Evolutionary conservation across 2,797 vertebrate species (phyloP).

Genomic region (Platyrinchus mystaceus): DNA sequence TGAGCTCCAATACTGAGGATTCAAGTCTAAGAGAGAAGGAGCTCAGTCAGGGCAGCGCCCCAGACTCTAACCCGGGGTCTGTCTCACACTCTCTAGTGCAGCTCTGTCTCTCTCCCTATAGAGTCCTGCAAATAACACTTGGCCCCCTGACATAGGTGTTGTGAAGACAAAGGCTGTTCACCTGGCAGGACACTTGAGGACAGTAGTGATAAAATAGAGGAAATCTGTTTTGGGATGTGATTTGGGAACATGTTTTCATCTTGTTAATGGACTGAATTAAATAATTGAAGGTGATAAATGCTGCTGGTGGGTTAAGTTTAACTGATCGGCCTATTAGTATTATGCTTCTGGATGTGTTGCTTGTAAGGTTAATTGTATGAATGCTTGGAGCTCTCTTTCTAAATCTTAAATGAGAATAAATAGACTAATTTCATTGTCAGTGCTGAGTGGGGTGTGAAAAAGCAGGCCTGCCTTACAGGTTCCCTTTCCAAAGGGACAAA

Average conservation of each 20-base stretch:
- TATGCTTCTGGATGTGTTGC: slow-evolving; percentile 8
- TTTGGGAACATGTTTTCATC: not conserved
- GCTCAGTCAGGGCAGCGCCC: not conserved
- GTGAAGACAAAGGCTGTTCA: not conserved
- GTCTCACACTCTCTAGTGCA: not conserved
- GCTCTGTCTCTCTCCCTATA: not conserved
- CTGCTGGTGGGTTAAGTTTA: not conserved
- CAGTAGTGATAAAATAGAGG: not conserved
- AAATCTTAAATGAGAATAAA: slow-evolving; percentile 21
- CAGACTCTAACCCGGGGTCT: not conserved
- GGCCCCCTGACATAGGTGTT: not conserved
- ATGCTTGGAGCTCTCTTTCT: not conserved
- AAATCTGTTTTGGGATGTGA: not conserved
- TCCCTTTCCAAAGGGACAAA: not conserved
- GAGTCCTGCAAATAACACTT: not conserved
- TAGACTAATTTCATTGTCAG: not conserved
- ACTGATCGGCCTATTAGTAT: not conserved
- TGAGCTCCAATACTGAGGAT: not conserved
- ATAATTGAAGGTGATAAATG: slow-evolving; percentile 1
- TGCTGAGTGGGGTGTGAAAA: not conserved
- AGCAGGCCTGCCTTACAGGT: not conserved
- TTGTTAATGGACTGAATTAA: not conserved
- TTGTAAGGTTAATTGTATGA: slow-evolving; percentile 1
- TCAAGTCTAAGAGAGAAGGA: not conserved
- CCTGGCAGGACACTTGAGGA: not conserved